Evolutionary conservation across 30 jellyfish, hydroid and myxozoan species (phyloP), one percentile per base, ranked within the genome.

Genomic region (Calvadosia cruxmelitensis): DNA sequence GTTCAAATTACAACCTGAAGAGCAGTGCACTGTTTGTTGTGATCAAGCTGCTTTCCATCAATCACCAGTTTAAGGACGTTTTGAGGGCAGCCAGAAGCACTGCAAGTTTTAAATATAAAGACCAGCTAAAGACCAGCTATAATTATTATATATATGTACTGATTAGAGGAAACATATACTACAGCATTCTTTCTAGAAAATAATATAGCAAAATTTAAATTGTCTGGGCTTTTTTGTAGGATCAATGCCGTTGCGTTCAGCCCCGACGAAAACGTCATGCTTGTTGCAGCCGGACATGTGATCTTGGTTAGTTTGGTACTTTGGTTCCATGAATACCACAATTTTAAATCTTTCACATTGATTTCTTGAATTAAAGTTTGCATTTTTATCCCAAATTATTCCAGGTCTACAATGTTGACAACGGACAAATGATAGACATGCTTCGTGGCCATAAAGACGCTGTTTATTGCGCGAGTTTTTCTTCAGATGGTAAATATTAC

Each of bases 381-480:
- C 13, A 27, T 15, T 30, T 29, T 32, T 24, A 35, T 3, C 0
- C 25, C 33, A 33, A 2, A 25, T n/a, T 26, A 26, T 73, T 35
- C 3, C 32, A 79, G 92, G 64, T 79, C 0, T 79, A 79, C 75
- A 57, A 79, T 29, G 71, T 81, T 3, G 57, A 53, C 30, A 76
- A 77, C 50, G 92, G 92, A 0, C 63, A 79, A 62, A 79, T 79
- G 92, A 30, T 79, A 31, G 92, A 79, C 69, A 79, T 79, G 92
- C 68, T 79, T 31, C 70, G 71, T 42, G 92, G 92, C 20, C 92
- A 79, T 68, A 79, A 79, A 31, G 92, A 64, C 1, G 64, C 92
- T n/a, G 92, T 79, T 16, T 69, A 31, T 57, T 79, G 92, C 35
- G 66, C 71, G 15, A 68, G 82, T 1, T 79, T 68, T 68, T 79